Evolutionary conservation across 2,113 vertebrate genomes (phyloP).

Genomic region (Hystrix brachyura): DNA sequence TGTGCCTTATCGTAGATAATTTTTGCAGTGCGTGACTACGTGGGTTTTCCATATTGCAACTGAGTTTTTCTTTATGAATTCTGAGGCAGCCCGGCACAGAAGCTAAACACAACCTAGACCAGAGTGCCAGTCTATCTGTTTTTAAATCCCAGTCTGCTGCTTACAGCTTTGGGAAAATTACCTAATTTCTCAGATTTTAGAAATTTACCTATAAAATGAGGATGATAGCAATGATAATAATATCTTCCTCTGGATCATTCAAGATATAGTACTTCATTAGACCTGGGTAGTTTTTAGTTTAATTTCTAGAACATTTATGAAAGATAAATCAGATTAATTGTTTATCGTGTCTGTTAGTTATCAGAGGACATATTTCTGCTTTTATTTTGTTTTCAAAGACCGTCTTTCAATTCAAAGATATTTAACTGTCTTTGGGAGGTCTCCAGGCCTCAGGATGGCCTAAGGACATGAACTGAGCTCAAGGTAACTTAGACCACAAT

Average conservation of each 20-base stretch:
- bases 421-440: not conserved
- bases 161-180: not conserved
- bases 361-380: not conserved
- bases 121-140: not conserved
- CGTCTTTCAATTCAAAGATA: constrained; percentile 9
- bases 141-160: not conserved
- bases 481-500: not conserved
- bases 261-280: not conserved
- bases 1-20: not conserved
- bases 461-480: constrained; percentile 11
- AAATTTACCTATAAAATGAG: not conserved
- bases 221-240: not conserved
- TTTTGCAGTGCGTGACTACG: not conserved
- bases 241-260: not conserved
- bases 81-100: not conserved
- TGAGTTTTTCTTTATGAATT: not conserved
- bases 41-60: not conserved
- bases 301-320: constrained; percentile 15
- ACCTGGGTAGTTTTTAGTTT: not conserved
- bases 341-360: not conserved
- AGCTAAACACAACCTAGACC: not conserved
- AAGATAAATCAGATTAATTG: not conserved
- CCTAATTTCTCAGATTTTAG: not conserved
- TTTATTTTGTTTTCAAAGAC: constrained; percentile 20
- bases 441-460: not conserved